A percentile compares a stretch with the other conserved stretches of the same genome.
Conservation (phyloP, 2,113 vertebrate species). For the Chrysemys picta region DNA sequence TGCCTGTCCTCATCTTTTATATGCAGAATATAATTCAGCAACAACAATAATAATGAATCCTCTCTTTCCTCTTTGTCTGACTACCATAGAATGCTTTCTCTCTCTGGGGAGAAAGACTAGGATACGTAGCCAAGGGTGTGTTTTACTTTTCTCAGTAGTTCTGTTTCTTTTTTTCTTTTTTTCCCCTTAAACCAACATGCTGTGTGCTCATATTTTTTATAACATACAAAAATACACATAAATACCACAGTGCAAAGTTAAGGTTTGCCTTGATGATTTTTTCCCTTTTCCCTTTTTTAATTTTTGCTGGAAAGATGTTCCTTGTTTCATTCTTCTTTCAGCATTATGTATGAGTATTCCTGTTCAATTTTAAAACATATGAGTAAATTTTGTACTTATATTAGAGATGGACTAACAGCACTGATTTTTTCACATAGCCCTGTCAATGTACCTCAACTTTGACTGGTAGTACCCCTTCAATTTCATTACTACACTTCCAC, state of each 20-base stretch:
- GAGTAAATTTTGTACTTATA: neutral
- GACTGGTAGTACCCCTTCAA: neutral
- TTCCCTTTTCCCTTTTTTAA: neutral
- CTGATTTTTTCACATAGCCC: neutral
- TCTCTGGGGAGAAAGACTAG: constrained; percentile 5
- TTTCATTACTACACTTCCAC: neutral
- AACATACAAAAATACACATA: neutral
- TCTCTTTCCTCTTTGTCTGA: constrained; percentile 48
- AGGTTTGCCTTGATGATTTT: neutral
- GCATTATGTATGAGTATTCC: neutral
- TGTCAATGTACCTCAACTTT: constrained; percentile 14
- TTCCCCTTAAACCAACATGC: constrained; percentile 19
- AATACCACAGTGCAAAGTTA: neutral
- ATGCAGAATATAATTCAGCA: neutral
- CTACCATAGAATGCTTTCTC: constrained; percentile 47
- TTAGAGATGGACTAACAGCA: neutral
- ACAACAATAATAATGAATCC: constrained; percentile 46
- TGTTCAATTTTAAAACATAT: neutral
- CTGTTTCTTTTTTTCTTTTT: constrained; percentile 35
- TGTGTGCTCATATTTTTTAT: constrained; percentile 27
- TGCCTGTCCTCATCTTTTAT: constrained; percentile 16
- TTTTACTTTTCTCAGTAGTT: constrained; percentile 56
- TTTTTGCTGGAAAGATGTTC: constrained; percentile 2
- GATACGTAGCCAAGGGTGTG: constrained; percentile 52
- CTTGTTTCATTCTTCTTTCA: constrained; percentile 18